Conservation (phyloP, 2,888 invertebrate genomes). For the Microctonus brassicae region DNA sequence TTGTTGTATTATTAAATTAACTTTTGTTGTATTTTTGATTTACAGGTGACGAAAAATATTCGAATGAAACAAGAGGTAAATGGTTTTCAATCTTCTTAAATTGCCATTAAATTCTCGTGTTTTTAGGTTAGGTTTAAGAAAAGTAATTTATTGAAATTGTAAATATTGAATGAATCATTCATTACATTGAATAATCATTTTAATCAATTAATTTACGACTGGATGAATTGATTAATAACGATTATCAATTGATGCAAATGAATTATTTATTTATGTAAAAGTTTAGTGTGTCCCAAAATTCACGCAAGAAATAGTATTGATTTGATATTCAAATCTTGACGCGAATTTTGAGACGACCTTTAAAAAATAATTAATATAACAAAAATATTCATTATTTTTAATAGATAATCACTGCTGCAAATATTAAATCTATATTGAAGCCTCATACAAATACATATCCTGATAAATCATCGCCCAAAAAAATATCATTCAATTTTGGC, state of each 20-base stretch:
- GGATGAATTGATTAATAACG: too few species aligned
- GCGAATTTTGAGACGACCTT: too few species aligned
- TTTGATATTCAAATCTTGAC: too few species aligned
- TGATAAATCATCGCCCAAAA: not conserved
- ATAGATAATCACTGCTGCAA: not conserved
- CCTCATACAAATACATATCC: not conserved
- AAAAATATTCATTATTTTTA: not conserved
- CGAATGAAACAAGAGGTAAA: not conserved
- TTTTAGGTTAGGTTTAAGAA: too few species aligned
- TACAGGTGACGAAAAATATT: not conserved
- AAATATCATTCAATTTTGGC: constrained; percentile 14
- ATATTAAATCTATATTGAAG: constrained; percentile 12
- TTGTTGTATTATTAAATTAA: not conserved
- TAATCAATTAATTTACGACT: not conserved
- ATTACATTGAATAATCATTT: too few species aligned
- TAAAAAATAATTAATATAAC: too few species aligned
- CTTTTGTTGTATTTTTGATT: not conserved
- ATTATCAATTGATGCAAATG: too few species aligned
- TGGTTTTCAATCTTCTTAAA: not conserved
- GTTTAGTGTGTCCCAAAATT: too few species aligned
- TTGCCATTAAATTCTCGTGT: not conserved
- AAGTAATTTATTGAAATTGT: too few species aligned
- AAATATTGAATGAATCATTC: too few species aligned
- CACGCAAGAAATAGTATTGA: too few species aligned
- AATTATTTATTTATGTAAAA: too few species aligned